phyloP scores from a whole-genome alignment of 2,113 vertebrate species.

The Speoplatyrhinus poulsoni region DNA sequence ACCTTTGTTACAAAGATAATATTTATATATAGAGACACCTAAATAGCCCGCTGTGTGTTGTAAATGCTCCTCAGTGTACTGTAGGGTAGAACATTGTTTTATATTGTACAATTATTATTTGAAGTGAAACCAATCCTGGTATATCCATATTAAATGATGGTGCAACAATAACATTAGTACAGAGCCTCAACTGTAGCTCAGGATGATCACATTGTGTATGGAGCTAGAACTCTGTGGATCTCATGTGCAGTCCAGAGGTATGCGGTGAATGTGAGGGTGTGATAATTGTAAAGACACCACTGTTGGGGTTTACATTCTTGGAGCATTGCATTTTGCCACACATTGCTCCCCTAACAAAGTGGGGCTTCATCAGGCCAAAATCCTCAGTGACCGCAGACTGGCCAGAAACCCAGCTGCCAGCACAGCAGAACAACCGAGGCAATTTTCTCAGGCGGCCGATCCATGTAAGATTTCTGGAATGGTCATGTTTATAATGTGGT shows the following conservation, averaged over 20 bases:
- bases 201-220: neutral
- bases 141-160: neutral
- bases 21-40: no score
- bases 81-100: no score
- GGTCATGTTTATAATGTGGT: slow-evolving; percentile 42
- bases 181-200: no score
- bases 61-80: no score
- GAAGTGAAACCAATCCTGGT: neutral
- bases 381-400: slow-evolving; percentile 51
- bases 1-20: no score
- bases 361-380: slow-evolving; percentile 49
- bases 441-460: slow-evolving; percentile 47
- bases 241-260: neutral
- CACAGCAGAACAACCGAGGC: slow-evolving; percentile 54
- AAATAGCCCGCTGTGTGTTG: neutral
- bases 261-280: slow-evolving; percentile 32
- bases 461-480: slow-evolving; percentile 57
- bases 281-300: slow-evolving; percentile 46
- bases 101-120: no score
- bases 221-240: neutral
- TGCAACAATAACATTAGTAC: no score
- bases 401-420: slow-evolving; percentile 62
- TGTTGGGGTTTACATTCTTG: slow-evolving; percentile 50
- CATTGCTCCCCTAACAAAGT: slow-evolving; percentile 62
- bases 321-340: slow-evolving; percentile 61